phyloP scores from a whole-genome alignment of 2,113 vertebrate species.

The Catagonus wagneri region DNA sequence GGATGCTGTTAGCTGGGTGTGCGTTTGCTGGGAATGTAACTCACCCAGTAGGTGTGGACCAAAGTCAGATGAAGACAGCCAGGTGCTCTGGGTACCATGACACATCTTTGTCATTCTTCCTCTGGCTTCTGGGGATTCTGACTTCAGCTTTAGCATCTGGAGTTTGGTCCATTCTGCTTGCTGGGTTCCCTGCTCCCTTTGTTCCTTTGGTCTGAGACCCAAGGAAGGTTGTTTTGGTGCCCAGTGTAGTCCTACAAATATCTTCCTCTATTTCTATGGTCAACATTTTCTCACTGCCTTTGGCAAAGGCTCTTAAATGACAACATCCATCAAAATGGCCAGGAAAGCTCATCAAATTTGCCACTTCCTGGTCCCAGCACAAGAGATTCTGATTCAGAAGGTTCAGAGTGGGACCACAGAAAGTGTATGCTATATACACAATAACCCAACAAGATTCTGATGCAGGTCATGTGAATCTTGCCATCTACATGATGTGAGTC shows the following conservation, averaged over 20 bases:
- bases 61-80: not conserved
- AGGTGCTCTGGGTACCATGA: rapidly evolving
- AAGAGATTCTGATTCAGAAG: not conserved
- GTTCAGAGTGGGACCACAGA: not conserved
- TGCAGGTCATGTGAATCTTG: not conserved
- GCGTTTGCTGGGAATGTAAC: not conserved
- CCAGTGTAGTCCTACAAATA: too few relatives aligned
- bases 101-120: not conserved
- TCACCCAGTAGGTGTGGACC: not conserved
- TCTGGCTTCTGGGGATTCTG: not conserved
- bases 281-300: not conserved
- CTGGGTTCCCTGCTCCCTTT: not conserved
- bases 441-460: too few relatives aligned
- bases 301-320: not conserved
- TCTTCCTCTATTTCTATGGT: not conserved
- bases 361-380: not conserved
- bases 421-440: too few relatives aligned
- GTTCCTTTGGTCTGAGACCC: not conserved
- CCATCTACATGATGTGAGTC: not conserved
- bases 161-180: not conserved
- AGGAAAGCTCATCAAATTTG: not conserved
- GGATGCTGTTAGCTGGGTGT: not conserved
- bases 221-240: not conserved
- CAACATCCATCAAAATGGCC: not conserved
- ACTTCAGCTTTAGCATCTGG: not conserved